Percentiles rank a stretch among this genome's conserved stretches.
phyloP scores from a whole-genome alignment of 1,140 invertebrate genomes.

The Coelopa frigida region DNA sequence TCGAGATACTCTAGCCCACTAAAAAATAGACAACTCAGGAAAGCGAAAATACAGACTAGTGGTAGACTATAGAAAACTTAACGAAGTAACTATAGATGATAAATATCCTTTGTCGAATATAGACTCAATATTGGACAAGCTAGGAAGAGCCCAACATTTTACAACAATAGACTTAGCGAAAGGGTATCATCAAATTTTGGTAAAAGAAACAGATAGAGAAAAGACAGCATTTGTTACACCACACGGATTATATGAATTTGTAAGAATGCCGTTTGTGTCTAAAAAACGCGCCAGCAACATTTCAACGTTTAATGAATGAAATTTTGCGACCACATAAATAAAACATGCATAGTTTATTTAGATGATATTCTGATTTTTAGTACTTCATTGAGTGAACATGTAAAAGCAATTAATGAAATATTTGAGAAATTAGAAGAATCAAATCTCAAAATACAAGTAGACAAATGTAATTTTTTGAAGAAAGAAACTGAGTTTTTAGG shows the following conservation, averaged over 20 bases:
- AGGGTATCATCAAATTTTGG: slow-evolving; percentile 48
- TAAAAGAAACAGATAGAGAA: slow-evolving; percentile 30
- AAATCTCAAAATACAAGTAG: slow-evolving; percentile 1
- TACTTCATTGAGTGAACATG: slow-evolving; percentile 4
- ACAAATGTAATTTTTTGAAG: slow-evolving; percentile 6
- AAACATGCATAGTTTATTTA: slow-evolving; percentile 13
- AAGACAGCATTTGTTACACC: slow-evolving; percentile 47
- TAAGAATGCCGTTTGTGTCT: slow-evolving; percentile 44
- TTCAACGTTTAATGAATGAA: slow-evolving; percentile 37
- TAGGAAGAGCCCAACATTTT: too few species aligned
- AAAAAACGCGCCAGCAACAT: slow-evolving; percentile 40
- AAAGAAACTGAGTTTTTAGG: slow-evolving; percentile 8
- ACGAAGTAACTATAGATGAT: slow-evolving; percentile 24
- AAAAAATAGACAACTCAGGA: neutral
- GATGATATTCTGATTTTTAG: slow-evolving; percentile 6
- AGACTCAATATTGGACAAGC: slow-evolving; percentile 43
- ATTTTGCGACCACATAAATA: slow-evolving; percentile 32
- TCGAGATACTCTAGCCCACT: too few species aligned
- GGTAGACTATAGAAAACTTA: neutral
- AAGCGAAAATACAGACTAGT: too few species aligned
- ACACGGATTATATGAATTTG: slow-evolving; percentile 37
- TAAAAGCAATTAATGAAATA: neutral
- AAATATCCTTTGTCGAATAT: slow-evolving; percentile 48
- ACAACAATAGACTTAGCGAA: slow-evolving; percentile 42
- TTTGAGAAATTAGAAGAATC: slow-evolving; percentile 1